Percentiles rank a stretch among this genome's conserved stretches.
These are phyloP conservation scores for Hemicentrotus pulcherrimus DNA, from an alignment of 35 echinoderm and acorn worm species.

Conservation along the genomic window DNA sequence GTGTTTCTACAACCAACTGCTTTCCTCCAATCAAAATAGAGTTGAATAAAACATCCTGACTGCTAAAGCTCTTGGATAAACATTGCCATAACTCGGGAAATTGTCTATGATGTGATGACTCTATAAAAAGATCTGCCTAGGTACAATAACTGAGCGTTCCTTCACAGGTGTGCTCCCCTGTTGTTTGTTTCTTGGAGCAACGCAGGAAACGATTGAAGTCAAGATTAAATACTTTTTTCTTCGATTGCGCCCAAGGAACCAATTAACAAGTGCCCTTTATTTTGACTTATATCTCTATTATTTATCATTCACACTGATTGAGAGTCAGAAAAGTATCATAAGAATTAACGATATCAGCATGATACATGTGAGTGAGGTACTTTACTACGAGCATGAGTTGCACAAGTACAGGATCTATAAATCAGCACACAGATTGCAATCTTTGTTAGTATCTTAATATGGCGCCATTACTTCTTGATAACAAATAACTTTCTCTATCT, in stretches of 20 bases:
- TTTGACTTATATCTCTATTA: constrained; percentile 15
- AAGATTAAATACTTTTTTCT: constrained; percentile 13
- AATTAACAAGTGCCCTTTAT: constrained; percentile 27
- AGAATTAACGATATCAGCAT: neutral
- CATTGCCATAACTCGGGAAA: constrained; percentile 43
- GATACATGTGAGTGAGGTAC: neutral
- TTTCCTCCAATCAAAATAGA: constrained; percentile 49
- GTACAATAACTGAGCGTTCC: constrained; percentile 45
- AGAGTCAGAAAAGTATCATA: neutral
- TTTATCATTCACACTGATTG: neutral
- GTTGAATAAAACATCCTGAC: constrained; percentile 49
- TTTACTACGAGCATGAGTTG: neutral
- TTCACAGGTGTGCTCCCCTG: constrained; percentile 14
- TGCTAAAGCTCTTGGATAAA: constrained; percentile 41
- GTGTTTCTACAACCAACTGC: constrained; percentile 46
- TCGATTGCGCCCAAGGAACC: neutral
- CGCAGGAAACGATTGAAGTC: neutral
- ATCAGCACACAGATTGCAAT: neutral
- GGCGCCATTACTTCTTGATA: neutral
- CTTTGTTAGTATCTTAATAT: neutral
- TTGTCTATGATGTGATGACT: constrained; percentile 51
- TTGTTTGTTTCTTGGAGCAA: neutral
- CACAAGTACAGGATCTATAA: constrained; percentile 3
- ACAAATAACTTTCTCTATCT: neutral
- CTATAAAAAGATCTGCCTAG: constrained; percentile 35